Conservation (phyloP, 2,888 invertebrate species). For the Coremacera marginata region DNA sequence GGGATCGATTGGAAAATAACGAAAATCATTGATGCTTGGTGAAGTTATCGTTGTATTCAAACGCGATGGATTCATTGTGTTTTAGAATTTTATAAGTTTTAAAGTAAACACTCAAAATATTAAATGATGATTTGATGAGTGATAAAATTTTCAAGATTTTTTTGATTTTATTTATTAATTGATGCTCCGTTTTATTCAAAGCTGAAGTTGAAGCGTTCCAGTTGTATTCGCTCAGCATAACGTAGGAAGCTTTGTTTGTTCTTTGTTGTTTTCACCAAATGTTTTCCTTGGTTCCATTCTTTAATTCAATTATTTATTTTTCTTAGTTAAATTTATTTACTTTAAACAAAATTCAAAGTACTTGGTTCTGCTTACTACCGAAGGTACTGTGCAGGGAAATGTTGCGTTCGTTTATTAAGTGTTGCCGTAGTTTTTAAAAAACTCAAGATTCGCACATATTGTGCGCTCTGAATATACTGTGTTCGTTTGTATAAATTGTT, state of each 20-base stretch:
- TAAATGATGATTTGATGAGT: not conserved
- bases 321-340: not conserved
- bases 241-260: not conserved
- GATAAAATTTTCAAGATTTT: not conserved
- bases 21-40: conserved; percentile 34
- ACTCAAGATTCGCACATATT: not conserved
- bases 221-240: not conserved
- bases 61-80: conserved; percentile 25
- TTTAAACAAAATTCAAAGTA: conserved; percentile 32
- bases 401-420: conserved; percentile 1
- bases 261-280: not conserved
- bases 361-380: not conserved
- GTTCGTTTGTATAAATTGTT: not conserved
- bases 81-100: not conserved
- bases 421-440: conserved; percentile 21
- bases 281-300: not conserved
- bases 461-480: not conserved
- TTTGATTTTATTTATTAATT: not conserved
- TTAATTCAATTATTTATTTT: not conserved
- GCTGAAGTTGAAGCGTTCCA: conserved; percentile 1
- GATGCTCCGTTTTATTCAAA: conserved; percentile 33
- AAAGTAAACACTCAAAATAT: not conserved
- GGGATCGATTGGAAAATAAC: conserved; percentile 47
- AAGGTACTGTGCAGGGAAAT: conserved; percentile 24
- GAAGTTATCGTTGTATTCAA: conserved; percentile 23